phyloP scores from a whole-genome alignment of 2,888 invertebrate species.

The Fragum fragum region DNA sequence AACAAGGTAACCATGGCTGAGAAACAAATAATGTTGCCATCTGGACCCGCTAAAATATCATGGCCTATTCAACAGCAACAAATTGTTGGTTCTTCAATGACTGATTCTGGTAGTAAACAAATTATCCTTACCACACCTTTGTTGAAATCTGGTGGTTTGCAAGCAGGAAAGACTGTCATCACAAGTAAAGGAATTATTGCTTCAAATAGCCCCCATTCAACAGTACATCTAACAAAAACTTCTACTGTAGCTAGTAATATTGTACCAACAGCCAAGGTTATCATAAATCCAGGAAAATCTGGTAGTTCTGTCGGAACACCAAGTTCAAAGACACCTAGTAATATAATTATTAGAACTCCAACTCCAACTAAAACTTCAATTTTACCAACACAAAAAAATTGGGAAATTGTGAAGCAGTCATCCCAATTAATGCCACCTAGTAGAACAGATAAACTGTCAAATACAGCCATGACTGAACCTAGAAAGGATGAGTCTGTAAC shows the following conservation, averaged over 20 bases:
- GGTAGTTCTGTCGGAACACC: neutral
- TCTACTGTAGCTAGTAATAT: neutral
- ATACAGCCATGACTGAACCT: neutral
- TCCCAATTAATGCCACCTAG: slow-evolving; percentile 33
- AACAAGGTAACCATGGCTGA: slow-evolving; percentile 63
- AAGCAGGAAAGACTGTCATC: slow-evolving; percentile 6
- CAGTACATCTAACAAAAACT: slow-evolving; percentile 6
- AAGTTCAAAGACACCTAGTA: neutral
- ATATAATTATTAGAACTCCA: neutral
- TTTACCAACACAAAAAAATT: slow-evolving; percentile 59
- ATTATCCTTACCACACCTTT: slow-evolving; percentile 49
- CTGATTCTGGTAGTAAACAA: slow-evolving; percentile 50
- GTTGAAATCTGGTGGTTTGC: slow-evolving; percentile 21
- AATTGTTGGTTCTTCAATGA: slow-evolving; percentile 18
- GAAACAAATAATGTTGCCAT: slow-evolving; percentile 65
- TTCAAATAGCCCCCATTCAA: neutral
- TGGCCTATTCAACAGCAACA: slow-evolving; percentile 57
- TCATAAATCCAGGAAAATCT: slow-evolving; percentile 23
- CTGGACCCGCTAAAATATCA: slow-evolving; percentile 63
- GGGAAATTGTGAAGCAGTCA: slow-evolving; percentile 65
- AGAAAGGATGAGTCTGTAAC: neutral
- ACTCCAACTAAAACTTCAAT: slow-evolving; percentile 46
- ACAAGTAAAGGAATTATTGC: slow-evolving; percentile 9
- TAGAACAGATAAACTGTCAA: neutral
- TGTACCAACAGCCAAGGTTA: slow-evolving; percentile 38